Percentiles rank a stretch among this genome's conserved stretches.
Conservation (phyloP, 2,797 vertebrate species). For the Phaenicophaeus curvirostris region DNA sequence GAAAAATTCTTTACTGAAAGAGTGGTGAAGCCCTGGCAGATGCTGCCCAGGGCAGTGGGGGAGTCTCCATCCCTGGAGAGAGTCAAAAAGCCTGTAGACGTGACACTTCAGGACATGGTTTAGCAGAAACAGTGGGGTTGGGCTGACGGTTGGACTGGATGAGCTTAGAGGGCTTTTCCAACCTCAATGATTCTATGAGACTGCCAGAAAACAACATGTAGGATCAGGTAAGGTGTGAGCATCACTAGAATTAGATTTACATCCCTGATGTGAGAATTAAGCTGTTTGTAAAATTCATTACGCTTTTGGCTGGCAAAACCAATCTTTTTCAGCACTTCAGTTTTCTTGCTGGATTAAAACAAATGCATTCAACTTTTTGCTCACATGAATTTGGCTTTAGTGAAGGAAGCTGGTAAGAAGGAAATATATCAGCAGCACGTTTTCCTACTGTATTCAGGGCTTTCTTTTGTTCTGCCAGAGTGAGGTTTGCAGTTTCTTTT, state of each 20-base stretch:
- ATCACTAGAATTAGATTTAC: not conserved
- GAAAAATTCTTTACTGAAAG: no score
- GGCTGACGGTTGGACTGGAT: no score
- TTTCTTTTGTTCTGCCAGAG: not conserved
- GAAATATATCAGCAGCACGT: not conserved
- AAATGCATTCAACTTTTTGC: not conserved
- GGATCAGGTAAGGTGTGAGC: not conserved
- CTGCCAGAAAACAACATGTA: not conserved
- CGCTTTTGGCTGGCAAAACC: not conserved
- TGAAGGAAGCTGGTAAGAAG: not conserved
- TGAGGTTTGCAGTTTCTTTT: not conserved
- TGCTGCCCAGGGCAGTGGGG: no score
- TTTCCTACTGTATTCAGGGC: not conserved
- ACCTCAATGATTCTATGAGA: not conserved
- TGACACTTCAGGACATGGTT: no score
- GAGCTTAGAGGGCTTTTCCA: no score
- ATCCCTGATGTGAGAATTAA: not conserved
- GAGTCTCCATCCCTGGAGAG: no score
- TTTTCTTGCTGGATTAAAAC: not conserved
- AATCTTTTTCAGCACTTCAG: not conserved
- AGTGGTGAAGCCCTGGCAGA: no score
- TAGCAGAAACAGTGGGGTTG: no score
- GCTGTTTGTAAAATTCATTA: not conserved
- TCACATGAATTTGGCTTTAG: not conserved
- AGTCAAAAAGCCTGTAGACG: no score